Base-by-base conservation (phyloP, 2,797 vertebrate species). In the Sebastiscus albofasciatus region DNA sequence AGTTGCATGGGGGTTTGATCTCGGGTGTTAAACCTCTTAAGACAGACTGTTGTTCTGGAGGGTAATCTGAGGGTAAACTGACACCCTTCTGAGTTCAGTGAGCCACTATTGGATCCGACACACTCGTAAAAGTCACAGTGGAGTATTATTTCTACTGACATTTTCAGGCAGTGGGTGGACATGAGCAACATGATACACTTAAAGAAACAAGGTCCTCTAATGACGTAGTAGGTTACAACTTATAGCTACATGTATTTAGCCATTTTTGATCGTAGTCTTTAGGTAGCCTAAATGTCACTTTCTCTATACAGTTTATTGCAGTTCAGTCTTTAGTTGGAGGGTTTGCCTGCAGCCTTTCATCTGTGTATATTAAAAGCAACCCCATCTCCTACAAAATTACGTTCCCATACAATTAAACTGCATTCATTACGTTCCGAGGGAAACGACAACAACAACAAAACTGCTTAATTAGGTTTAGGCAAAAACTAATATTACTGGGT, bases 41-140 rank as follows among this genome's bases (percentile, higher is more conserved):
- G 75, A 62, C 49, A 59, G 56, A 52, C 58, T 34, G 24, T 80
- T 85, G 75, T 74, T 80, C 29, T 7, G 29, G 20, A 27, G 46
- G 80, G 82, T 87, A 81, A 84, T 87, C 86, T 55, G 65, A 87
- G 67, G 76, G 33, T 59, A 67, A 79, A 52, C 58, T 64, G 61
- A 39, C 65, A 68, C 71, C 54, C 55, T 27, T 27, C 42, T 49
- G 24, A 58, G 8, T 61, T 46, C 26, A 26, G 26, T 36, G 24
- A 59, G 71, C 42, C 76, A 27, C 73, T 79, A 88, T 88, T 80
- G 61, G 84, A 75, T 80, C 56, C 3, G 49, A 83, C 56, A 52
- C 10, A 2, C 66, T 80, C 4, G 9, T 75, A 70, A 89, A 87
- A 67, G 76, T 81, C 72, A 64, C 27, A 54, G 16, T 13, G 4